Conservation (phyloP, 64 coral and sea anemone genomes). For the Montipora capricornis region DNA sequence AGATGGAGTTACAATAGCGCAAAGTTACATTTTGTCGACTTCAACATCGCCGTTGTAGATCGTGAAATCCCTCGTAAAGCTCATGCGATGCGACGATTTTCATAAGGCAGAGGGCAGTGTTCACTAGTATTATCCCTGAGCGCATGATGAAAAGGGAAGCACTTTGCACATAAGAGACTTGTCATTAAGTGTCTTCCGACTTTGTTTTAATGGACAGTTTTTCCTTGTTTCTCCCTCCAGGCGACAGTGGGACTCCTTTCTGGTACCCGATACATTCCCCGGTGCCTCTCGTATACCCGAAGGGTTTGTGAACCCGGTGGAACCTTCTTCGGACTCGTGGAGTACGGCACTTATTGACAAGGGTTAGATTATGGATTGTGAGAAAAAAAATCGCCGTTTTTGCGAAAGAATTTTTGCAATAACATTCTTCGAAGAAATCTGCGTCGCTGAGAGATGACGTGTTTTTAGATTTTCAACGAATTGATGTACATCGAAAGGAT, state of each 20-base stretch:
- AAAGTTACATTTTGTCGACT: too few species aligned
- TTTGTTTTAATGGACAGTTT: background rate
- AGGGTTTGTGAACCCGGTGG: slow-evolving; percentile 24
- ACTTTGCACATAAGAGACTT: too few species aligned
- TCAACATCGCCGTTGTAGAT: too few species aligned
- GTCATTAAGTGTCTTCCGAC: too few species aligned
- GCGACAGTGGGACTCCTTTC: slow-evolving; percentile 79
- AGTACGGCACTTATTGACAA: slow-evolving; percentile 60
- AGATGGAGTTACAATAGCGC: too few species aligned
- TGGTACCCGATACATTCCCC: slow-evolving; percentile 64
- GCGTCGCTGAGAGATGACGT: too few species aligned
- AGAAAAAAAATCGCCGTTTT: too few species aligned
- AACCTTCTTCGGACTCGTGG: slow-evolving; percentile 63
- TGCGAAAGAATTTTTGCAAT: too few species aligned
- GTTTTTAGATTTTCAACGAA: too few species aligned
- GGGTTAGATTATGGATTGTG: background rate
- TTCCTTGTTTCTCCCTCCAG: slow-evolving; percentile 22
- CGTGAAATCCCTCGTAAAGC: background rate
- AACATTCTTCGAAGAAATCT: too few species aligned
- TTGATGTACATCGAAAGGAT: too few species aligned
- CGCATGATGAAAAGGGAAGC: background rate
- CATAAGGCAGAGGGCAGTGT: background rate
- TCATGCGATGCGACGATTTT: background rate
- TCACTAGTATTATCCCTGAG: background rate
- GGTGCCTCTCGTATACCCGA: slow-evolving; percentile 79